These are phyloP conservation scores for Myotis davidii DNA, from an alignment of 2,113 vertebrate species.

Conservation along the genomic window DNA sequence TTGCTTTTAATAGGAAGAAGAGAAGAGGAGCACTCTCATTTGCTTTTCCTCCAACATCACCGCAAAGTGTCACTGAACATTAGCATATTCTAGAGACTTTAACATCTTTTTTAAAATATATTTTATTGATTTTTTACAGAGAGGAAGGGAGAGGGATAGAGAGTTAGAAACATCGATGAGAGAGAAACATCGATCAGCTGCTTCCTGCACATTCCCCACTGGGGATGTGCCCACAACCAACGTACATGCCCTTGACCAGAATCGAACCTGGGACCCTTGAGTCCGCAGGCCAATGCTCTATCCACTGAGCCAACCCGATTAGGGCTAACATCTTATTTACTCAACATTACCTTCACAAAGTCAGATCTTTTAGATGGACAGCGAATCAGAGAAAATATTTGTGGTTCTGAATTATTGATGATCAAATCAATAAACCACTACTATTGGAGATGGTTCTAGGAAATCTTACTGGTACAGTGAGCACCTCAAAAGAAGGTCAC, in stretches of 20 bases:
- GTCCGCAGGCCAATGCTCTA: too few relatives aligned
- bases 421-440: neutral
- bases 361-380: neutral
- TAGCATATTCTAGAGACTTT: neutral
- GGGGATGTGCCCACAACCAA: too few relatives aligned
- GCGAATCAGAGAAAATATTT: conserved; percentile 1
- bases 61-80: neutral
- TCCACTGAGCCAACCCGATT: too few relatives aligned
- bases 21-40: neutral
- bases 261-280: too few relatives aligned
- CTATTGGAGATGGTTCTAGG: too few relatives aligned
- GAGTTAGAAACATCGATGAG: too few relatives aligned
- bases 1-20: neutral
- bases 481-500: neutral
- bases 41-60: neutral
- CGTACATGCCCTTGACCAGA: too few relatives aligned
- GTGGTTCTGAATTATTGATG: neutral
- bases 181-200: too few relatives aligned
- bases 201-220: too few relatives aligned
- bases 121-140: too few relatives aligned
- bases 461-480: neutral
- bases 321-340: neutral
- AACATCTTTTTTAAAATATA: neutral
- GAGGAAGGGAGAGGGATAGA: too few relatives aligned
- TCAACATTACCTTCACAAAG: neutral